Evolutionary conservation across 2,797 vertebrate genomes (phyloP), one percentile per base, ranked within the genome.

Genomic region (Halcyon leucocephala): DNA sequence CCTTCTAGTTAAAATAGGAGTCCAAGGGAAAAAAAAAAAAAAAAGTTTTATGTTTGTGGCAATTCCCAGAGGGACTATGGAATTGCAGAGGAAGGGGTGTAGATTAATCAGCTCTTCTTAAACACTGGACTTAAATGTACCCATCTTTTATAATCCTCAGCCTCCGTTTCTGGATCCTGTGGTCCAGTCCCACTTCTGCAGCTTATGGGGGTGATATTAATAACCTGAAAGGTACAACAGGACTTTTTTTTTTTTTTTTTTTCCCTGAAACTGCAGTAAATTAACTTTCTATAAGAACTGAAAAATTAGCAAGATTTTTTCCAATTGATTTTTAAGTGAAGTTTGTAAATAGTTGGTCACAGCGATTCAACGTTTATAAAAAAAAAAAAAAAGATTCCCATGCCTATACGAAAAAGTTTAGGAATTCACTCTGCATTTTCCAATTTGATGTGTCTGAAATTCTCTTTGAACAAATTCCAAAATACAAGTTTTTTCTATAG

Each of bases 391-490:
- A 98, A 88, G 94, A 98, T 98, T 98, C 98, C 97, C 98, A 98
- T 98, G 98, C 98, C 98, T 97, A 96, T 98, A 98, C 82, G 97
- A 98, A 99, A 99, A 99, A 98, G 98, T 98, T 99, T 98, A 98
- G 97, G 98, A 98, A 99, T 98, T 98, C 98, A 98, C 96, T 90
- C 95, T 89, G 94, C 98, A 98, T 98, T 98, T 98, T 98, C 98
- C 97, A 98, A 97, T 99, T 98, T 98, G 98, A 99, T 98, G 97
- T 98, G 96, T 98, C 98, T 99, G 98, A 99, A 99, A 99, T 99
- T 98, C 98, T 98, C 98, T 98, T 98, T 98, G 98, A 99, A 98
- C 97, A 98, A 98, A 98, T 99, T 98, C 98, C 98, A 98, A 99
- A 98, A 98, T 98, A 98, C 98, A 98, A 98, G 96, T 97, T 97